Base-by-base conservation (phyloP, 2,888 invertebrate species). In the Scaptomyza reducta region DNA sequence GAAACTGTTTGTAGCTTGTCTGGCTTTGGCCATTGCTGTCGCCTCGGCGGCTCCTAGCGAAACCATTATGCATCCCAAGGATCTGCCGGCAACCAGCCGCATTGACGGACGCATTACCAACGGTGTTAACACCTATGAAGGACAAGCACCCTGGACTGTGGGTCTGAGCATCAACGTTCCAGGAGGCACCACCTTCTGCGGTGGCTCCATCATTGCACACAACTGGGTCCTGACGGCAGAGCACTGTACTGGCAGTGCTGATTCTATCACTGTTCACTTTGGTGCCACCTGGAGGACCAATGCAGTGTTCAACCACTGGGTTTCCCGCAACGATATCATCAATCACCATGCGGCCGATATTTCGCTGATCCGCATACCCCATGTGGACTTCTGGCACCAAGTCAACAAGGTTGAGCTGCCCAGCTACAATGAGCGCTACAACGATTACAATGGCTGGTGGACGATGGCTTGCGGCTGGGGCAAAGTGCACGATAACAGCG, bases 141-240 rank as follows among this genome's bases (percentile, higher is more conserved):
- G 86, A 1, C 73, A 82, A 51, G 79, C 87, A 4, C 87, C 89
- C 10, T 87, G 89, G 22, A 88, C 85, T 31, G 83, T 89, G 27
- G 90, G 88, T 6, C 63, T 90, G 22, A 70, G 75, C 16, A 73
- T 89, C 46, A 67, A 29, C 18, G 68, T 44, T 29, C 35, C 72
- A 10, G 69, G 69, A 10, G 72, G 74, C 27, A 71, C 77, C 45
- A 76, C 76, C 49, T 87, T 77, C 79, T 90, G 90, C 49, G 89
- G 90, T 31, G 89, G 89, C 57, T 83, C 90, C 18, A 62, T 90
- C 33, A 89, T 90, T 55, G 74, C 68, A 10, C 27, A 77, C 41
- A 77, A 45, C 16, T 89, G 82, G 79, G 72, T 90, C 2, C 44
- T 90, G 51, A 90, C 89, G 6, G 89, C 89, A 14, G 87, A 88